Evolutionary conservation across 2,113 vertebrate genomes (phyloP).

Genomic region (Jaculus jaculus): DNA sequence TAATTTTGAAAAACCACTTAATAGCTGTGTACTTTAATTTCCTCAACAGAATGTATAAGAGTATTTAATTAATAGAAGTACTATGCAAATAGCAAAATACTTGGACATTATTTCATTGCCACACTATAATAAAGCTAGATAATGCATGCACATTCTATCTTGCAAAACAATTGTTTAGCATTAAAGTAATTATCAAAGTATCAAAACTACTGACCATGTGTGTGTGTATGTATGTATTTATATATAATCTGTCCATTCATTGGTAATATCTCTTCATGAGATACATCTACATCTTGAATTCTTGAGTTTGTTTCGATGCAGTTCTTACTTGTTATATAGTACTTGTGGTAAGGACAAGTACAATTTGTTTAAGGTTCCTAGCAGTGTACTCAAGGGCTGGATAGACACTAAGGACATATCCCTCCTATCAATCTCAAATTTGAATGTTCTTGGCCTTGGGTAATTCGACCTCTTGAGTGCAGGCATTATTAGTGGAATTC

Average conservation of each 20-base stretch:
- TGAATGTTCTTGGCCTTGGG: neutral
- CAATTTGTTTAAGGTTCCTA: neutral
- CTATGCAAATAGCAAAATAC: neutral
- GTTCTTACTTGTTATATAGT: neutral
- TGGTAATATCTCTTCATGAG: neutral
- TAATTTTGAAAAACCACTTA: neutral
- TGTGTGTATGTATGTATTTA: no score
- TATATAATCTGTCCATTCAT: neutral
- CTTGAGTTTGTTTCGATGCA: neutral
- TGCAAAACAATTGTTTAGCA: neutral
- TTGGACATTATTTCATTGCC: neutral
- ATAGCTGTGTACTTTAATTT: neutral
- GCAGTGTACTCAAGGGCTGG: neutral
- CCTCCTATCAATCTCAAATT: neutral
- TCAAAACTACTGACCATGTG: no score
- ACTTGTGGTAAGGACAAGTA: neutral
- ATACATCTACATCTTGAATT: neutral
- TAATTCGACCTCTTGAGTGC: neutral
- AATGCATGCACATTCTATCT: neutral
- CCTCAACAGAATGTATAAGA: neutral
- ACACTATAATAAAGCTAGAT: neutral
- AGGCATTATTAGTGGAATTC: neutral
- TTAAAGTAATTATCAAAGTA: neutral
- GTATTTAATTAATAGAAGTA: neutral
- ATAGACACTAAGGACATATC: neutral